Conservation (phyloP, 2,113 vertebrate species). For the Zapus hudsonius region DNA sequence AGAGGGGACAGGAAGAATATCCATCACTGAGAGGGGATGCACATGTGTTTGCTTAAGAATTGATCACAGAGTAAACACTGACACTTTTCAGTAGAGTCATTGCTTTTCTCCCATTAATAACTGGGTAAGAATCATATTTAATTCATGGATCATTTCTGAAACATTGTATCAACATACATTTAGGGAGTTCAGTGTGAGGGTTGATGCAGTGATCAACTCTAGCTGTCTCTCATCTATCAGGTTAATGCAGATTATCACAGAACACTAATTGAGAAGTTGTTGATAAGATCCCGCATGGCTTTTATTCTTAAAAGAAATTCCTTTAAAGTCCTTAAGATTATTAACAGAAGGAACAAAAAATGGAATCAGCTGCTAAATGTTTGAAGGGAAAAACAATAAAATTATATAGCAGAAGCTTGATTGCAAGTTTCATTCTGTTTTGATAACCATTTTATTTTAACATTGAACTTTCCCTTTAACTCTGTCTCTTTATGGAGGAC, state of each 20-base stretch:
- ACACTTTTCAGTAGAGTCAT: constrained; percentile 61
- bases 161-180: constrained; percentile 59
- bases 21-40: constrained; percentile 30
- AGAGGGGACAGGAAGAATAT: neutral
- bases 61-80: constrained; percentile 61
- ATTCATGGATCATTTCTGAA: constrained; percentile 72
- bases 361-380: neutral
- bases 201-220: constrained; percentile 56
- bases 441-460: constrained; percentile 18
- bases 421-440: neutral
- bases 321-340: constrained; percentile 12
- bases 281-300: constrained; percentile 51
- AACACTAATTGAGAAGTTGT: constrained; percentile 17
- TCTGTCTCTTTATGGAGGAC: neutral
- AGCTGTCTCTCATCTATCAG: constrained; percentile 38
- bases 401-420: neutral
- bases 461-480: neutral
- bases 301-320: neutral
- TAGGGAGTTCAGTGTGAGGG: constrained; percentile 64
- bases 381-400: constrained; percentile 41
- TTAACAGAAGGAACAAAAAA: neutral
- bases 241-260: neutral
- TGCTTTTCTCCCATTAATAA: constrained; percentile 50
- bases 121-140: constrained; percentile 65
- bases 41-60: constrained; percentile 57